Conservation (phyloP, 2,797 vertebrate species). For the Tauraco hartlaubi region DNA sequence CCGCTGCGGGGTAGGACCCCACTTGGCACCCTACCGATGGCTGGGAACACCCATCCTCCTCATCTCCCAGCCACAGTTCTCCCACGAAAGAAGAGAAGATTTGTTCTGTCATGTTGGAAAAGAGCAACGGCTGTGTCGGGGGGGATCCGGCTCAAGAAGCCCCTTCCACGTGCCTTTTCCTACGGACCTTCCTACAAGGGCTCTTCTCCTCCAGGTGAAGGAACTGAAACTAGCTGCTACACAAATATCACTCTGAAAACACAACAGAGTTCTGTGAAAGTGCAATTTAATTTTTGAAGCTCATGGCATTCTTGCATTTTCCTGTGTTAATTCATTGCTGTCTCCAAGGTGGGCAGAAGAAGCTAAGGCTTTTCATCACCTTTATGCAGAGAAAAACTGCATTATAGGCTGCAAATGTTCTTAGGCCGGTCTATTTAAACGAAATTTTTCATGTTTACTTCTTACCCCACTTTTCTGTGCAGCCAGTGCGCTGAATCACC, state of each 20-base stretch:
- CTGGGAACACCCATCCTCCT: too few species aligned
- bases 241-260: background rate
- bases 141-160: background rate
- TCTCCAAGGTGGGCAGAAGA: background rate
- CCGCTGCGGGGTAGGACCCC: background rate
- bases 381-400: background rate
- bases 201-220: background rate
- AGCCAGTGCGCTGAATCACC: background rate
- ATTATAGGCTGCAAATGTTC: background rate
- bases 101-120: background rate
- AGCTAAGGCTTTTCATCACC: background rate
- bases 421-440: background rate
- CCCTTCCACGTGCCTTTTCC: background rate
- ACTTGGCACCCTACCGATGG: too few species aligned
- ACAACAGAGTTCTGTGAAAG: background rate
- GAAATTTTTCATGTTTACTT: background rate
- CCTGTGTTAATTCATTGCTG: background rate
- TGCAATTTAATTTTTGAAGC: background rate
- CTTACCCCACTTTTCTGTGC: background rate
- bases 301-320: background rate
- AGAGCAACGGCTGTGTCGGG: background rate
- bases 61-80: background rate
- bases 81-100: background rate
- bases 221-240: background rate
- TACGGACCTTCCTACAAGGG: background rate